Evolutionary conservation across 2,888 invertebrate genomes (phyloP).

Genomic region (Arenicola marina): DNA sequence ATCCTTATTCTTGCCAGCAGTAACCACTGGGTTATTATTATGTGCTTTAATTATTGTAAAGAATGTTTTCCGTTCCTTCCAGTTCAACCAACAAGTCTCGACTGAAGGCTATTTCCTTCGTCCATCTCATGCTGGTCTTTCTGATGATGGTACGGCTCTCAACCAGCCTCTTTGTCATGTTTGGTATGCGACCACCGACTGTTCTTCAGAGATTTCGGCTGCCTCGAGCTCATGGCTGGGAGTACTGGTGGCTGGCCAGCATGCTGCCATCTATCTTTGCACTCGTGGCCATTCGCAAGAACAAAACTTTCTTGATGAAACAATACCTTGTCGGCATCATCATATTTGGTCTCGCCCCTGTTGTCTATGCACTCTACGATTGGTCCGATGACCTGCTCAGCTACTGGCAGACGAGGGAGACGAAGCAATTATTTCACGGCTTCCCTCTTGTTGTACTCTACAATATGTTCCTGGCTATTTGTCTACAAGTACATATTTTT

Average conservation of each 20-base stretch:
- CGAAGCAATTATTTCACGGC: slow-evolving; percentile 64
- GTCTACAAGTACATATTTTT: slow-evolving; percentile 74
- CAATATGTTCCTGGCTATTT: slow-evolving; percentile 86
- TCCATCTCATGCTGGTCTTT: slow-evolving; percentile 87
- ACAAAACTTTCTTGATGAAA: slow-evolving; percentile 68
- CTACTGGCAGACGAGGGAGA: slow-evolving; percentile 73
- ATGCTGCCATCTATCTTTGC: slow-evolving; percentile 82
- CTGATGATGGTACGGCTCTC: slow-evolving; percentile 89
- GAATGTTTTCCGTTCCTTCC: slow-evolving; percentile 61
- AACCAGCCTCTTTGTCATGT: slow-evolving; percentile 86
- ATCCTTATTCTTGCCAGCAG: no score
- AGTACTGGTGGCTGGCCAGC: slow-evolving; percentile 89
- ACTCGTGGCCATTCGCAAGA: slow-evolving; percentile 82
- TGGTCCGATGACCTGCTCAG: slow-evolving; percentile 84
- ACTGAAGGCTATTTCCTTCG: slow-evolving; percentile 90
- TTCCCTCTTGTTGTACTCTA: slow-evolving; percentile 89
- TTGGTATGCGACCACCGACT: slow-evolving; percentile 91
- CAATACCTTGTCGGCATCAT: slow-evolving; percentile 71
- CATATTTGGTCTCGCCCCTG: slow-evolving; percentile 78
- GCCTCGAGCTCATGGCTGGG: slow-evolving; percentile 90
- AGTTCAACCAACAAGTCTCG: slow-evolving; percentile 96
- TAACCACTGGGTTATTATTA: no score
- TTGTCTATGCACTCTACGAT: slow-evolving; percentile 79
- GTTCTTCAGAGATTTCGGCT: slow-evolving; percentile 86
- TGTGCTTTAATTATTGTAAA: no score